A percentile compares a stretch with the other conserved stretches of the same genome.
Conservation (phyloP, 2,113 vertebrate species). For the Colossoma macropomum region DNA sequence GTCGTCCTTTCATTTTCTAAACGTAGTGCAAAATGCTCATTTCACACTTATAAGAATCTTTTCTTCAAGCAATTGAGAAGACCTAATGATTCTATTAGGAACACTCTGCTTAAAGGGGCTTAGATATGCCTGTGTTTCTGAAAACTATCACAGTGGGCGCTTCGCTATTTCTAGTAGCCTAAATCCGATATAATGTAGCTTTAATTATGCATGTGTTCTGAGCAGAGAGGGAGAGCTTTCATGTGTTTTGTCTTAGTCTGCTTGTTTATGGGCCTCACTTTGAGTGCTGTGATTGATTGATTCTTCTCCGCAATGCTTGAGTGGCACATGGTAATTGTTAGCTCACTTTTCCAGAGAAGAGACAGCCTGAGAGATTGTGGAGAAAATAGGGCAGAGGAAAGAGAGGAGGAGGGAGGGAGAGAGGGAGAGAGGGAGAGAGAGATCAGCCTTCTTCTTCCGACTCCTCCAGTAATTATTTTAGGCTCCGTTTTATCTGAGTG, state of each 20-base stretch:
- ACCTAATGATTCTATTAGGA: neutral
- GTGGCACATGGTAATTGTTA: constrained; percentile 38
- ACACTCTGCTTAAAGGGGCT: neutral
- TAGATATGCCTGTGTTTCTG: neutral
- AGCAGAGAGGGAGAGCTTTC: neutral
- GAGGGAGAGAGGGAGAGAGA: neutral
- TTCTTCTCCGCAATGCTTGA: constrained; percentile 31
- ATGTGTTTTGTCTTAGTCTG: constrained; percentile 8
- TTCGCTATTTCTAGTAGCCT: neutral
- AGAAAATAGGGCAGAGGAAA: constrained; percentile 33
- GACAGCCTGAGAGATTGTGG: neutral
- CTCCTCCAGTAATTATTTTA: constrained; percentile 30
- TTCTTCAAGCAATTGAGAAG: neutral
- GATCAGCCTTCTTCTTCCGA: constrained; percentile 2
- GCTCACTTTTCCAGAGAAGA: constrained; percentile 8
- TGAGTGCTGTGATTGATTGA: constrained; percentile 16
- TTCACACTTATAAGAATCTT: neutral
- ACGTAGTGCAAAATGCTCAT: neutral
- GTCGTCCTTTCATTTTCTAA: neutral
- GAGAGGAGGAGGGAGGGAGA: neutral
- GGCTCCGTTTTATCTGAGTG: neutral
- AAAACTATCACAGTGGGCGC: neutral
- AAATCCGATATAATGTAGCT: neutral
- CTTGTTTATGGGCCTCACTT: neutral
- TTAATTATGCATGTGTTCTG: constrained; percentile 8